phyloP scores from a whole-genome alignment of 2,797 vertebrate genomes.

The Glyptemys insculpta region DNA sequence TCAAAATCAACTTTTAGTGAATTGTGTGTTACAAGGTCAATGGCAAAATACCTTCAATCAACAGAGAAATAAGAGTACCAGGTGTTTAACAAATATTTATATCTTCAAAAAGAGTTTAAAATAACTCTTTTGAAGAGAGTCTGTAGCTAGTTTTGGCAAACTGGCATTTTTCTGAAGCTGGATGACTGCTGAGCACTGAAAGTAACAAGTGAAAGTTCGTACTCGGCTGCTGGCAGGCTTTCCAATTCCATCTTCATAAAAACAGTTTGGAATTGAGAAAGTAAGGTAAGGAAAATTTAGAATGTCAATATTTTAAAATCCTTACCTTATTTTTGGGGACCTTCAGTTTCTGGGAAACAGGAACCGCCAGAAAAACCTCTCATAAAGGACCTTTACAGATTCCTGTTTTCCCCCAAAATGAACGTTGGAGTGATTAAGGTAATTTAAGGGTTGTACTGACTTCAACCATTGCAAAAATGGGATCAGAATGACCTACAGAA shows the following conservation, averaged over 20 bases:
- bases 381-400: slow-evolving; percentile 29
- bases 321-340: slow-evolving; percentile 21
- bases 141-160: not conserved
- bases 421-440: slow-evolving; percentile 2
- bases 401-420: slow-evolving; percentile 33
- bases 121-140: not conserved
- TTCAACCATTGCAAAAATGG: not conserved
- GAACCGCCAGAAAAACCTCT: slow-evolving; percentile 39
- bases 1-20: not conserved
- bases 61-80: not conserved
- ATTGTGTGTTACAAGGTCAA: not conserved
- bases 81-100: not conserved
- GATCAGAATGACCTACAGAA: not conserved
- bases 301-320: slow-evolving; percentile 39
- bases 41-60: not conserved
- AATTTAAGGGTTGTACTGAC: not conserved
- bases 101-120: not conserved
- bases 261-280: not conserved
- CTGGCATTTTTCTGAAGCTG: not conserved
- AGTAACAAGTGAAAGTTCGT: not conserved
- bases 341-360: slow-evolving; percentile 61
- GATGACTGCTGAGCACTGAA: not conserved
- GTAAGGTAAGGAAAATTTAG: slow-evolving; percentile 12
- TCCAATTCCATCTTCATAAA: not conserved
- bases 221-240: not conserved